Base-by-base conservation (phyloP, 1,140 invertebrate genomes). In the Colletes latitarsis region DNA sequence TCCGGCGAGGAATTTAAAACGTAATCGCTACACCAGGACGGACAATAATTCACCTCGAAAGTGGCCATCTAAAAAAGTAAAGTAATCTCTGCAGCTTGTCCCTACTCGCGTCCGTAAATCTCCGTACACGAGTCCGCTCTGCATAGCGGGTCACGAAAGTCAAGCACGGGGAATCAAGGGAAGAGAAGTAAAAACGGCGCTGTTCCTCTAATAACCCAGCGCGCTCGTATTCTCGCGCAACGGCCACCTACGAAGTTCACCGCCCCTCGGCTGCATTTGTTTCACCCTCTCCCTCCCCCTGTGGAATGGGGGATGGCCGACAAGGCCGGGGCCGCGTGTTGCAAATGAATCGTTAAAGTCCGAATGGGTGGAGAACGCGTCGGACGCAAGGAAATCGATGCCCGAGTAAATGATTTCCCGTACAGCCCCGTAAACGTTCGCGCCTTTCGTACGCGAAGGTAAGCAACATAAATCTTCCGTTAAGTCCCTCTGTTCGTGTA, bases 391-490 rank as follows among this genome's bases (percentile, higher is more conserved):
- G 73, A 80, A 85, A 87, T 87, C 85, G 85, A 88, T 85, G 83
- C 62, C 15, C 70, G 76, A 76, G 83, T 78, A 85, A 88, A 87
- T 87, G 85, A 87, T 87, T 85, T 85, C 62, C 63, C 72, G 63
- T 67, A 58, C 66, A 66, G 62, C 30, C 52, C 62, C 67, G 81
- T 73, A 80, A 85, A 85, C 69, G 85, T 87, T 81, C 83, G 68
- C 75, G 76, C 72, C 58, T 83, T 80, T 77, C 78, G 68, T 70
- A 60, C 69, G 76, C 74, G 79, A 80, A 88, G 82, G 85, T 88
- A 84, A 89, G 82, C 77, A 84, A 89, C 88, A 89, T 91, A 92
- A 92, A 92, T 92, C 91, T 86, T 70, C 72, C 39, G 39, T 53
- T 55, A 80, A 80, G 70, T 73, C 49, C 46, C 39, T 62, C 60